Percentiles rank a stretch among this genome's conserved stretches.
These are phyloP conservation scores for Apamea monoglypha DNA, from an alignment of 2,888 invertebrate genomes.

Conservation along the genomic window DNA sequence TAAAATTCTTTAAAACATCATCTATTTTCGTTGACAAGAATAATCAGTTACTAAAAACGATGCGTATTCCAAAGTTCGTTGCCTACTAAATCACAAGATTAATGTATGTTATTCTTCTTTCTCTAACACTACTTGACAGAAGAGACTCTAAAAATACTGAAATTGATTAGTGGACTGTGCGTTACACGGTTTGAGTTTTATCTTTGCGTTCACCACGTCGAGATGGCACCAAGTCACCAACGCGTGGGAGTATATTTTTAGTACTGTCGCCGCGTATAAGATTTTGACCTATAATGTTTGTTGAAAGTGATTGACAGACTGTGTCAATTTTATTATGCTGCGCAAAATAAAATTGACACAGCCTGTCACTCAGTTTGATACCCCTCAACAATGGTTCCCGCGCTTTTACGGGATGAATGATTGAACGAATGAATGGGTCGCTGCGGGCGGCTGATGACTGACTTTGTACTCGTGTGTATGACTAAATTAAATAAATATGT, in stretches of 20 bases:
- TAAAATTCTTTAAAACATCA: slow-evolving; percentile 34
- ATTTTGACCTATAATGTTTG: no score
- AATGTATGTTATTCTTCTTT: slow-evolving; percentile 59
- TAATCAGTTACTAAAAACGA: slow-evolving; percentile 49
- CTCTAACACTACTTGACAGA: slow-evolving; percentile 51
- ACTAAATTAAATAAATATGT: slow-evolving; percentile 73
- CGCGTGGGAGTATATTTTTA: slow-evolving; percentile 65
- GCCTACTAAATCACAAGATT: slow-evolving; percentile 57
- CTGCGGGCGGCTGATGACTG: slow-evolving; percentile 73
- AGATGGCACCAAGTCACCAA: slow-evolving; percentile 48
- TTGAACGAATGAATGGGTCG: slow-evolving; percentile 73
- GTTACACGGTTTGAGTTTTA: slow-evolving; percentile 61
- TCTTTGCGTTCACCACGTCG: slow-evolving; percentile 41
- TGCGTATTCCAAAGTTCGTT: slow-evolving; percentile 61
- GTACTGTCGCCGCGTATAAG: slow-evolving; percentile 59
- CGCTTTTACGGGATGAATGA: slow-evolving; percentile 72
- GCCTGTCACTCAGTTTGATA: slow-evolving; percentile 62
- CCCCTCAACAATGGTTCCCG: slow-evolving; percentile 69
- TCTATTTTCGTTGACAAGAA: slow-evolving; percentile 51
- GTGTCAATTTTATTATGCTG: no score
- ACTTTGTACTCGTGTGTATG: slow-evolving; percentile 67
- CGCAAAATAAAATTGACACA: slow-evolving; percentile 57
- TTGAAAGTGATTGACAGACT: no score
- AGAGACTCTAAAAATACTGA: slow-evolving; percentile 55
- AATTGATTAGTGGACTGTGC: slow-evolving; percentile 56